These are phyloP conservation scores for Spodoptera littoralis DNA, from an alignment of 2,888 invertebrate genomes.

Conservation along the genomic window DNA sequence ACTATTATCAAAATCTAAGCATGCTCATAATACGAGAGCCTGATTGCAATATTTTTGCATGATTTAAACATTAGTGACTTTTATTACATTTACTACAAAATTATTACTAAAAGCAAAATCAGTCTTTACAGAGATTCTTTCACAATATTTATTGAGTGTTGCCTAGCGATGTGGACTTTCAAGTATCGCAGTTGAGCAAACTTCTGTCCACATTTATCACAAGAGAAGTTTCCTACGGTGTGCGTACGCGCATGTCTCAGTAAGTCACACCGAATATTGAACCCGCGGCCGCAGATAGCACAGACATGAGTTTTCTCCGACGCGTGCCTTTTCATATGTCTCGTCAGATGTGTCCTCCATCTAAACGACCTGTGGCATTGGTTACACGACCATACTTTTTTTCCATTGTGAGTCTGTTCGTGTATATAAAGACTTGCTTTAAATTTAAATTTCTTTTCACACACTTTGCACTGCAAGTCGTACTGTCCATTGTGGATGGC, in stretches of 20 bases:
- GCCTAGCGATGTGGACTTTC: slow-evolving; percentile 79
- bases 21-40: too few species aligned
- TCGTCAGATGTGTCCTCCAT: slow-evolving; percentile 80
- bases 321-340: slow-evolving; percentile 81
- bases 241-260: slow-evolving; percentile 86
- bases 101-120: background rate
- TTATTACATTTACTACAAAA: too few species aligned
- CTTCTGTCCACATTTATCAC: slow-evolving; percentile 78
- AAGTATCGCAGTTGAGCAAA: slow-evolving; percentile 88
- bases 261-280: slow-evolving; percentile 82
- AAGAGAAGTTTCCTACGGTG: slow-evolving; percentile 73
- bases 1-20: too few species aligned
- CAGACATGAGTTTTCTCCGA: slow-evolving; percentile 78
- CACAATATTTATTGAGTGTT: slow-evolving; percentile 58
- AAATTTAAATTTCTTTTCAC: slow-evolving; percentile 84
- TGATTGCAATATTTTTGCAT: too few species aligned
- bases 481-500: slow-evolving; percentile 80
- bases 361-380: slow-evolving; percentile 80
- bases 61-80: too few species aligned
- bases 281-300: slow-evolving; percentile 81
- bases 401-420: slow-evolving; percentile 73
- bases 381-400: slow-evolving; percentile 59
- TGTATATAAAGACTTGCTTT: slow-evolving; percentile 86
- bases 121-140: slow-evolving; percentile 9
- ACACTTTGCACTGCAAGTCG: slow-evolving; percentile 79